Evolutionary conservation across 2,888 invertebrate genomes (phyloP).

Genomic region (Noctua janthe): DNA sequence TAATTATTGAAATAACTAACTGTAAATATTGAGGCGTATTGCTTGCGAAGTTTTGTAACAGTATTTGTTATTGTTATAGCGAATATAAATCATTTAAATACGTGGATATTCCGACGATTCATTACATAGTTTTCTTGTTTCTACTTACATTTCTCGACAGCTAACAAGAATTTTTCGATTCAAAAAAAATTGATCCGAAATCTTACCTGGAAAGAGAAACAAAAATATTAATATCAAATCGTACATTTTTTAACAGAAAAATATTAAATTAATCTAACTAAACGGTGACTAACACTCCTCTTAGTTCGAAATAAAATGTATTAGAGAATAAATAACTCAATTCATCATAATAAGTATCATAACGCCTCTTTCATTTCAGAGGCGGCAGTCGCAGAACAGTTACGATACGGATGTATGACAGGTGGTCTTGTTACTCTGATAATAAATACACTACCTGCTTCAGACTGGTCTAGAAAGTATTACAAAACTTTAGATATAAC

Average conservation of each 20-base stretch:
- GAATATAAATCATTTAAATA: slow-evolving; percentile 29
- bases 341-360: slow-evolving; percentile 19
- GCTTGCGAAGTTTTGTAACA: slow-evolving; percentile 8
- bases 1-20: slow-evolving; percentile 61
- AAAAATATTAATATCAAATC: slow-evolving; percentile 26
- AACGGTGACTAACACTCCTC: background rate
- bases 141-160: slow-evolving; percentile 43
- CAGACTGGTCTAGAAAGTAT: slow-evolving; percentile 24
- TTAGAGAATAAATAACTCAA: slow-evolving; percentile 29
- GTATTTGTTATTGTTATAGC: background rate
- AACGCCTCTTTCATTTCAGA: slow-evolving; percentile 43
- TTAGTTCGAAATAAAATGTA: slow-evolving; percentile 10
- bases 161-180: background rate
- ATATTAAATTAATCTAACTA: background rate
- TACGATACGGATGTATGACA: slow-evolving; percentile 42
- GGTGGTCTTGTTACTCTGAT: slow-evolving; percentile 39
- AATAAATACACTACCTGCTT: slow-evolving; percentile 37
- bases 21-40: slow-evolving; percentile 40
- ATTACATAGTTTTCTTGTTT: slow-evolving; percentile 33
- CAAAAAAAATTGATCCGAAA: background rate
- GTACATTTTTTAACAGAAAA: background rate
- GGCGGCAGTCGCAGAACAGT: slow-evolving; percentile 33
- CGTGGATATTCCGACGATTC: background rate
- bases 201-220: slow-evolving; percentile 73
- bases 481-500: slow-evolving; percentile 26